Evolutionary conservation across 2,113 vertebrate genomes (phyloP).

Genomic region (Dasyurus viverrinus): DNA sequence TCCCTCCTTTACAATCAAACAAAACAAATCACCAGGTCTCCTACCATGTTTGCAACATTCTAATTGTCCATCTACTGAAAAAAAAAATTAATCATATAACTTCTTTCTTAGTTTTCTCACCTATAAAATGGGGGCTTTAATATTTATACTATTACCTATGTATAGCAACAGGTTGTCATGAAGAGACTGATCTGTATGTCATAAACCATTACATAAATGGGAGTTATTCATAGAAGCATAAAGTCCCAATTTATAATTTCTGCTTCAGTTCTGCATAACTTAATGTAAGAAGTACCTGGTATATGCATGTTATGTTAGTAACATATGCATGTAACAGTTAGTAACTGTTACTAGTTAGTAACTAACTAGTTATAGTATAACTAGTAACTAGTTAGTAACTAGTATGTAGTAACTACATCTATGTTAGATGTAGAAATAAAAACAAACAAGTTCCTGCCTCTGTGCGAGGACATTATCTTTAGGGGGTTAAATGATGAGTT

Average conservation of each 20-base stretch:
- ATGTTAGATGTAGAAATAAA: background rate
- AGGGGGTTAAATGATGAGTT: background rate
- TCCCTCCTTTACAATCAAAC: background rate
- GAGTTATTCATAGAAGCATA: background rate
- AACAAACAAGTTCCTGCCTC: background rate
- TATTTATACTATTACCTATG: background rate
- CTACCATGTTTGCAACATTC: background rate
- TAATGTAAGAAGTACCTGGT: background rate
- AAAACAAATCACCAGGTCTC: background rate
- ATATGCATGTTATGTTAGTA: background rate
- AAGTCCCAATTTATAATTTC: background rate
- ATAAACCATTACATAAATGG: background rate
- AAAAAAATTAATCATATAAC: background rate
- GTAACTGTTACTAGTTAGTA: too few relatives aligned
- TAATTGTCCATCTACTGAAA: background rate
- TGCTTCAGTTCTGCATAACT: background rate
- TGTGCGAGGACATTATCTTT: background rate
- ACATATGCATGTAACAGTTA: too few relatives aligned
- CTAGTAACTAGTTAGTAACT: too few relatives aligned
- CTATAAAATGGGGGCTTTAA: background rate
- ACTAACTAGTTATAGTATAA: too few relatives aligned
- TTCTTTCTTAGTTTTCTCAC: background rate
- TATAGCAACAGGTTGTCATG: background rate
- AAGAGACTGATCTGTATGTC: background rate
- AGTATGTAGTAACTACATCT: too few relatives aligned